Base-by-base conservation (phyloP, 1,140 invertebrate species). In the Anastrepha ludens region DNA sequence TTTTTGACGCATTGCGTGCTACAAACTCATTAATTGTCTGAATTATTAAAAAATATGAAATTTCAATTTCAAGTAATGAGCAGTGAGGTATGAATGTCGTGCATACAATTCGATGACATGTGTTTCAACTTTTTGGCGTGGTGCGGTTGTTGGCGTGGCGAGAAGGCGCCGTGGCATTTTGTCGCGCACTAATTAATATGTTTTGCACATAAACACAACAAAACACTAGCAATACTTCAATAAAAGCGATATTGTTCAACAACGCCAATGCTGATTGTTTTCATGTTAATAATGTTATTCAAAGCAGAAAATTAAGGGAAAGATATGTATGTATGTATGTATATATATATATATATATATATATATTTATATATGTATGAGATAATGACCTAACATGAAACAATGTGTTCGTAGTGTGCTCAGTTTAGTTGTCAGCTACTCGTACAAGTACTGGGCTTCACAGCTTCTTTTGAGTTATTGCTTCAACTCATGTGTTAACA, bases 1-100 rank as follows among this genome's bases (percentile, higher is more conserved):
- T 7, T 47, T 81, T 81, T 81, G 50, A 15, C 47, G 47, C 47
- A 29, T 81, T 81, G 74, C 74, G 47, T 81, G 74, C n/a, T 13
- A 11, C 2, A 55, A 81, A 81, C 47, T 81, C 74, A 81, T 81
- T 81, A 81, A 55, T 81, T 58, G 50, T 20, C 20, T 81, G 74
- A 81, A 29, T 39, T 2, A 55, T 81, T 50, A 81, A 81, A 50
- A 81, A 29, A 81, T 55, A n/a, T 81, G 2, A 15, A 55, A 47
- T 81, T 29, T 50, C n/a, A 55, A 58, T 81, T 74, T 81, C 9
- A 74, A 13, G 67, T 55, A 55, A 55, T 55, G 11, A 55, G 11
- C 60, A 62, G 29, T 29, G 29, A 29, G 29, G 29, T n/a, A 81
- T 81, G 29, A 67, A 67, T 29, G 64, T 39, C 6, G 6, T 39